Evolutionary conservation across 2,113 vertebrate genomes (phyloP), one percentile per base, ranked within the genome.

Genomic region (Tychaedon coryphoeus): DNA sequence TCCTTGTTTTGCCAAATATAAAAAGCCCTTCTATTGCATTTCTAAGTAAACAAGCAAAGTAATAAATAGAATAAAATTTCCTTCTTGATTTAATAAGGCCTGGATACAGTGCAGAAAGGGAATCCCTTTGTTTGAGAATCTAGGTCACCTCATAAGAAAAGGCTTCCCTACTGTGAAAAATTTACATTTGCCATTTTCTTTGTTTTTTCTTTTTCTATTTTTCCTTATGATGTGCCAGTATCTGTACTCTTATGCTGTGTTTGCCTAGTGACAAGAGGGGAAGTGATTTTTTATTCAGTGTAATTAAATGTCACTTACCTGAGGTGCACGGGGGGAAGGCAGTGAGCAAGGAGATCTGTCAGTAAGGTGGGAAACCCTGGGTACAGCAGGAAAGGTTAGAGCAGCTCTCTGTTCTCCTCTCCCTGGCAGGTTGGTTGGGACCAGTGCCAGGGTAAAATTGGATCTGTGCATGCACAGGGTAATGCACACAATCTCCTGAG

Each of bases 121-220:
- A 92, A 43, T 78, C 26, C 26, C 7, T 45, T 34, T 33, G 77
- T 73, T 48, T 57, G 14, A 75, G 74, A 76, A 88, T 79, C 42
- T 73, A 72, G 82, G 86, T 90, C 64, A 58, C 62, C 61, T 88
- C 6, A 3, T 34, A 62, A 18, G n/a, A 77, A 45, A 50, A 54
- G 51, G 26, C 40, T 24, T 86, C 51, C 48, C 75, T 61, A 16
- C 53, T 56, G 36, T 66, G 81, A 43, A 70, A 81, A 82, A 43
- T 28, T 18, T 16, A 40, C 54, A 61, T 54, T 69, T 75, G 47
- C 25, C 8, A 31, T 88, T 73, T 76, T 81, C 7, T 57, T 36
- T 28, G 5, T 7, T 25, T 8, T 9, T 24, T 9, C 7, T 29
- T 8, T 10, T 24, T 8, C 7, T n/a, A 0, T 38, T 43, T 58